Evolutionary conservation across 2,888 invertebrate genomes (phyloP).

Genomic region (Cephus spinipes): DNA sequence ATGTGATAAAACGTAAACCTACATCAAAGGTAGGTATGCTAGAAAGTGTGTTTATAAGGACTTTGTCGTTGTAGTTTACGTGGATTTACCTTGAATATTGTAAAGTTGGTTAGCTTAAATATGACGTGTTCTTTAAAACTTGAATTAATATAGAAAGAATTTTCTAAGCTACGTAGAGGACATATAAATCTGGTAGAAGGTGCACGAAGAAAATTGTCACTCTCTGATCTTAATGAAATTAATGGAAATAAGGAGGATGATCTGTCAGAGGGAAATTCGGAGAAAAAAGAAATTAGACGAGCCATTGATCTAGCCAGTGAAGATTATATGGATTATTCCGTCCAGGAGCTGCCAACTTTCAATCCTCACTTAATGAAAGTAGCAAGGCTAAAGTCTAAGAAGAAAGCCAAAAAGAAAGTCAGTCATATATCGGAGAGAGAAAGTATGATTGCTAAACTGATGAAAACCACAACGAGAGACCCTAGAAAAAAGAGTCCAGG

Average conservation of each 20-base stretch:
- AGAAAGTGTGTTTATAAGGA: background rate
- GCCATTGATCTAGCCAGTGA: background rate
- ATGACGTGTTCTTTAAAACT: background rate
- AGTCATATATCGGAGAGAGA: constrained; percentile 7
- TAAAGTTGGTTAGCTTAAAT: background rate
- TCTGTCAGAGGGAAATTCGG: background rate
- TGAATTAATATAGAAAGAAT: background rate
- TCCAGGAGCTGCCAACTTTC: background rate
- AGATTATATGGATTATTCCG: background rate
- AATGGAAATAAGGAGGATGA: background rate
- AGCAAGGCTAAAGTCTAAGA: background rate
- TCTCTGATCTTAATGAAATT: background rate
- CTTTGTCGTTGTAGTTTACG: background rate
- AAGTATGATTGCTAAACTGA: constrained; percentile 32
- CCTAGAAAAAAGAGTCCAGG: constrained; percentile 28
- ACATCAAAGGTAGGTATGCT: constrained; percentile 36
- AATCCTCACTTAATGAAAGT: background rate
- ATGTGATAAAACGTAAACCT: constrained; percentile 10
- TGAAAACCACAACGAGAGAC: constrained; percentile 35
- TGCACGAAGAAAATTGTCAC: background rate
- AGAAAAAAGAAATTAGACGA: background rate
- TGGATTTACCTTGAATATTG: background rate
- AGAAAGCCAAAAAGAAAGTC: background rate
- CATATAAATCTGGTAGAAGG: background rate
- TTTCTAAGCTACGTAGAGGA: background rate